Evolutionary conservation across 2,113 vertebrate genomes (phyloP).

Genomic region (Anarrhichthys ocellatus): DNA sequence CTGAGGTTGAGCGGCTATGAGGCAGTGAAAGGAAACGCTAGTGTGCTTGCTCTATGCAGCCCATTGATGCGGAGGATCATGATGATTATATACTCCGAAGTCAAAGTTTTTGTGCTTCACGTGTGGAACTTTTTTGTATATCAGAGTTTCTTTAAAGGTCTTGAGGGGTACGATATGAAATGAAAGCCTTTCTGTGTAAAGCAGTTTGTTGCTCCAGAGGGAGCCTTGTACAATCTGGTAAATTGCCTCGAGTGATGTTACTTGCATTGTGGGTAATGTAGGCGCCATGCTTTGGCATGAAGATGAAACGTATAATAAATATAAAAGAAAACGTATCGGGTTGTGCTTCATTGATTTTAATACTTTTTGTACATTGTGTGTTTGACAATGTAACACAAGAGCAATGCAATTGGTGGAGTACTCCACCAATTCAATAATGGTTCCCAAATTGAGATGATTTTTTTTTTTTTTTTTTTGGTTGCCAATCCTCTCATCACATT

Average conservation of each 20-base stretch:
- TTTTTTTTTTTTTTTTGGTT: background rate
- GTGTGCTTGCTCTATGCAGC: background rate
- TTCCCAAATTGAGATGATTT: background rate
- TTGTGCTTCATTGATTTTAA: background rate
- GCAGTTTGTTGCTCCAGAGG: background rate
- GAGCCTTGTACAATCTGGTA: background rate
- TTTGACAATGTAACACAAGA: background rate
- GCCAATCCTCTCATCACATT: constrained; percentile 33
- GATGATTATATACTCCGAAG: background rate
- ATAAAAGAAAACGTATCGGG: background rate
- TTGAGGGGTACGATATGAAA: background rate
- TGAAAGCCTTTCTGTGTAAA: background rate
- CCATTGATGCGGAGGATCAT: background rate
- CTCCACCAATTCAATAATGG: background rate
- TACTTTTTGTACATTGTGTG: background rate
- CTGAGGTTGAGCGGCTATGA: background rate
- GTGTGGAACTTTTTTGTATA: background rate
- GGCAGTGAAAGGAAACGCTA: background rate
- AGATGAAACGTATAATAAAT: background rate
- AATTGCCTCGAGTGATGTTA: background rate
- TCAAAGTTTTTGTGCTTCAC: background rate
- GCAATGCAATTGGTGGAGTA: too few relatives aligned
- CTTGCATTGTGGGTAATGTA: background rate
- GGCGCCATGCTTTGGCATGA: background rate
- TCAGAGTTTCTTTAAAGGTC: background rate